Evolutionary conservation across 2,888 invertebrate species (phyloP), one percentile per base, ranked within the genome.

Genomic region (Aleiodes alternator): DNA sequence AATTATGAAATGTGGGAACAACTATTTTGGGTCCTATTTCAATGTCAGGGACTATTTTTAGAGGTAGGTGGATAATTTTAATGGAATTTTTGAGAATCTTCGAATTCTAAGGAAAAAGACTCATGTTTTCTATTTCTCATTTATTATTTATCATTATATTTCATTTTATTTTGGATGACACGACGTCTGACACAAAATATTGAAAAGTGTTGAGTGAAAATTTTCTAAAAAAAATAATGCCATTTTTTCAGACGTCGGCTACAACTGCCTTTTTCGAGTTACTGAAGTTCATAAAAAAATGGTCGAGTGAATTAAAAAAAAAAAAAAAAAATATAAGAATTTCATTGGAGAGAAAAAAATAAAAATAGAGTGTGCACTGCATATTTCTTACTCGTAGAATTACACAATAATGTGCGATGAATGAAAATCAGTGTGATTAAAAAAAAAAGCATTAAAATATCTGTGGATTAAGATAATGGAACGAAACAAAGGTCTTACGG

Each of bases 241-340:
- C n/a, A 73, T 16, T 29, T 64, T 57, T 16, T 61, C 0, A 77
- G 78, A 75, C 79, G 80, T 80, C 78, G 78, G 78, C 80, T 82
- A 82, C 77, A 74, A 83, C 82, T 84, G 83, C 82, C 83, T 83
- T 80, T 82, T 82, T 83, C 80, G 78, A 79, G 78, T 82, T 75
- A 80, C 76, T 76, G 78, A 73, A 72, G n/a, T 69, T 76, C 68
- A 57, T 57, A 66, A 68, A 61, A 57, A 69, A 70, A 76, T 9
- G 4, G 43, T 43, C 43, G 43, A 9, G 9, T 9, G 43, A 11
- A 43, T 43, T 1, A 72, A 78, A 70, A n/a, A n/a, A n/a, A n/a
- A n/a, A 75, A 38, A 29, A 56, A 29, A 71, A 8, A 38, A 29
- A 56, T 16, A 71, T 16, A 9, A 61, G 43, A 34, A 69, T 71